phyloP scores from a whole-genome alignment of 2,113 vertebrate species.

The Prietella phreatophila region DNA sequence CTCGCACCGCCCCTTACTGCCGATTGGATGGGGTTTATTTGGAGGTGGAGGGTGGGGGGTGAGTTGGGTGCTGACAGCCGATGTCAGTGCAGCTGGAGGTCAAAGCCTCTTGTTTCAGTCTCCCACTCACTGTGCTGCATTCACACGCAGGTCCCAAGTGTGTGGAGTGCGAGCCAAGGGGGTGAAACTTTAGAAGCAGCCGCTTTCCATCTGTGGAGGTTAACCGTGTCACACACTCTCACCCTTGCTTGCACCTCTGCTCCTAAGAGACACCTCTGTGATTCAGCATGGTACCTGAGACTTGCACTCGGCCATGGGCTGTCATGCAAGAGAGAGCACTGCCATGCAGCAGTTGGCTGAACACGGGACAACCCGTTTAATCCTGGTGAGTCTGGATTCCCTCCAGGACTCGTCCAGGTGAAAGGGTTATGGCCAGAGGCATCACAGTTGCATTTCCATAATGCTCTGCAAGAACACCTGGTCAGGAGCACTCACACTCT shows the following conservation, averaged over 20 bases:
- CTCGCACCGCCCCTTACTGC: slow-evolving; percentile 39
- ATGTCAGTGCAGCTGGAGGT: slow-evolving; percentile 70
- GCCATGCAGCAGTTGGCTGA: slow-evolving; percentile 30
- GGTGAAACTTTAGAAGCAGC: slow-evolving; percentile 68
- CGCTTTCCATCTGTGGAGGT: slow-evolving; percentile 72
- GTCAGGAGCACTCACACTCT: not conserved
- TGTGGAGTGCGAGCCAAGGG: slow-evolving; percentile 45
- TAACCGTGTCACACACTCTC: slow-evolving; percentile 69
- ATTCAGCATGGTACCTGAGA: slow-evolving; percentile 59
- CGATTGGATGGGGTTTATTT: slow-evolving; percentile 42
- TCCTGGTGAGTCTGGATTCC: slow-evolving; percentile 34
- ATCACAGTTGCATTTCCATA: slow-evolving; percentile 4
- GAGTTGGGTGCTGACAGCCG: slow-evolving; percentile 63
- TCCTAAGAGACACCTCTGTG: slow-evolving; percentile 65
- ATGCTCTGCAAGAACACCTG: slow-evolving; percentile 16
- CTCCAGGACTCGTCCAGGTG: slow-evolving; percentile 55
- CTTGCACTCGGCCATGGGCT: slow-evolving; percentile 40
- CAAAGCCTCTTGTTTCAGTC: slow-evolving; percentile 72
- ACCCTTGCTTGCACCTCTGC: slow-evolving; percentile 58
- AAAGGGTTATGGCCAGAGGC: slow-evolving; percentile 31
- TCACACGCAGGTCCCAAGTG: slow-evolving; percentile 51
- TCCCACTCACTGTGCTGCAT: slow-evolving; percentile 57
- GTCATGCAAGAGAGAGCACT: slow-evolving; percentile 31
- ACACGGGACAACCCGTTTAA: slow-evolving; percentile 21
- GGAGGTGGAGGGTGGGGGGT: slow-evolving; percentile 49